Conservation (phyloP, 2,113 vertebrate species). For the Pelecanoides urinatrix region DNA sequence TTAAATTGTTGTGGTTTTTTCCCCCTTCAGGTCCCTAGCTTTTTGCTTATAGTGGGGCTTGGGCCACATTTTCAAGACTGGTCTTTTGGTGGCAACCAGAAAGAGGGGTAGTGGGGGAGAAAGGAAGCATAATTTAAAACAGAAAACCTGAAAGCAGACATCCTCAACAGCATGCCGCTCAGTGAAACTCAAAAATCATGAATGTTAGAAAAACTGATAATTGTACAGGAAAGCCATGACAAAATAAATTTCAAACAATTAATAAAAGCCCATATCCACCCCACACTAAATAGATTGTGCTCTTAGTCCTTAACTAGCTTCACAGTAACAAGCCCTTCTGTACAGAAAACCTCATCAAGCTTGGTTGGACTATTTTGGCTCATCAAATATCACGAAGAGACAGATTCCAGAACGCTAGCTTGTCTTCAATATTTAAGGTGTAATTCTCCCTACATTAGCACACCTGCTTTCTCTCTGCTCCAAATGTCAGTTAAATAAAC, state of each 20-base stretch:
- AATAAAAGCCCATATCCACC: neutral
- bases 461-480: neutral
- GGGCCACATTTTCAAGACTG: neutral
- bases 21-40: neutral
- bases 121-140: neutral
- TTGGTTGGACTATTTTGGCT: neutral
- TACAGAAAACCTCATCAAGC: neutral
- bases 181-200: neutral
- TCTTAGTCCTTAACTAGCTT: neutral
- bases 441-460: neutral
- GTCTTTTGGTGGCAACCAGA: neutral
- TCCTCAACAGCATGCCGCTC: neutral
- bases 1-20: neutral
- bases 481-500: neutral
- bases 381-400: neutral
- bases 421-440: neutral
- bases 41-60: neutral
- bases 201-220: neutral
- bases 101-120: neutral
- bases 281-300: neutral
- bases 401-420: neutral
- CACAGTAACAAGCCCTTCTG: neutral
- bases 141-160: neutral
- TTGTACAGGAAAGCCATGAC: neutral
- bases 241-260: neutral